A percentile compares a stretch with the other conserved stretches of the same genome.
These are phyloP conservation scores for Serripes groenlandicus DNA, from an alignment of 2,888 invertebrate genomes.

Conservation along the genomic window DNA sequence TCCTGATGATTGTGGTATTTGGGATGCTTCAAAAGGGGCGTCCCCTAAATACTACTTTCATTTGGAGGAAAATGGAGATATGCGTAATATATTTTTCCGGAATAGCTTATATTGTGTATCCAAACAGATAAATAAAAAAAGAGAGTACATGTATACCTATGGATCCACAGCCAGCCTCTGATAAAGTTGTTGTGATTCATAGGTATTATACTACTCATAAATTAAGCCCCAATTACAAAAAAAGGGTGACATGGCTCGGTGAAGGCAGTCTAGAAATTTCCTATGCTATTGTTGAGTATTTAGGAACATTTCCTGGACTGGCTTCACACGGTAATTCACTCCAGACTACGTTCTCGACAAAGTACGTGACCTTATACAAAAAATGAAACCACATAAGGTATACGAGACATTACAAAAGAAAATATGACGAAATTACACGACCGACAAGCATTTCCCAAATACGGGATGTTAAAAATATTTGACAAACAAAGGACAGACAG, in stretches of 20 bases:
- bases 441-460: neutral
- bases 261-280: slow-evolving; percentile 14
- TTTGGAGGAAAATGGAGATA: neutral
- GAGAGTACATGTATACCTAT: slow-evolving; percentile 19
- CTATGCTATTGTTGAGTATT: neutral
- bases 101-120: slow-evolving; percentile 1
- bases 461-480: neutral
- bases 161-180: slow-evolving; percentile 2
- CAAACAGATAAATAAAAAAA: neutral
- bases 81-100: neutral
- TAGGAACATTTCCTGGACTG: slow-evolving; percentile 34
- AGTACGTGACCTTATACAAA: neutral
- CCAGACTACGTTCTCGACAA: neutral
- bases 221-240: slow-evolving; percentile 27
- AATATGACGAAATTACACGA: neutral
- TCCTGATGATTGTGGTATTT: slow-evolving; percentile 29
- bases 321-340: neutral
- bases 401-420: too few species aligned
- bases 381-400: too few species aligned
- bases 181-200: slow-evolving; percentile 19
- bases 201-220: slow-evolving; percentile 19
- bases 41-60: slow-evolving; percentile 21
- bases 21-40: slow-evolving; percentile 24
- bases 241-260: slow-evolving; percentile 48
- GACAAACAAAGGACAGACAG: too few species aligned